Base-by-base conservation (phyloP, 2,888 invertebrate genomes). In the Mythimna lalbum region DNA sequence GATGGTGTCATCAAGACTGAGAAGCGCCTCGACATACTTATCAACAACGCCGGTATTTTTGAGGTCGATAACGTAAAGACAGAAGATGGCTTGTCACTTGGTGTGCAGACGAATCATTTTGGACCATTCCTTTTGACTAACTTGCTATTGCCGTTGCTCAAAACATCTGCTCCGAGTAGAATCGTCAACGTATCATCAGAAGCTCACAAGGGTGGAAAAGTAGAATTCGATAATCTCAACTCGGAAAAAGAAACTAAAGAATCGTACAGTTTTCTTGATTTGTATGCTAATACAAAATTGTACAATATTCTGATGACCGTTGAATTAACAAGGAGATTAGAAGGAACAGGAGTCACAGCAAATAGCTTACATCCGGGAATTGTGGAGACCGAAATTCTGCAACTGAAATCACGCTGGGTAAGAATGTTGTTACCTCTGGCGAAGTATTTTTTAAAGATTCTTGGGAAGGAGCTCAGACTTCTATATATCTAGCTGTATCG, bases 301-400 rank as follows among this genome's bases (percentile, higher is more conserved):
- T 98, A 97, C 57, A 98, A 98, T 85, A 97, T 98, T 75, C 96
- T 97, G 69, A 98, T 98, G 87, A 97, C 98, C 0, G 90, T 96
- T 39, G 98, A 98, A 91, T 91, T 98, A 76, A 97, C 97, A 5
- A 95, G 96, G 67, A 96, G 97, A 66, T 90, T 98, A 63, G 96
- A 97, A 87, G 97, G 97, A 4, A 97, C 97, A 2, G 97, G 97
- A 27, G 97, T 98, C 0, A 98, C 98, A 0, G 97, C 96, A 0
- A 98, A 98, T 89, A 97, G 97, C 85, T 93, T 98, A 65, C 98
- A 98, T 93, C 98, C 98, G 0, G 98, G 98, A 39, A 68, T 76
- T 17, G 83, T 98, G 52, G 96, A 97, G 83, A 97, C 97, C 0
- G 83, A 89, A 14, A 86, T 97, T 96, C 93, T 97, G 62, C 97